Evolutionary conservation across 1,140 invertebrate species (phyloP), one percentile per base, ranked within the genome.

Genomic region (Babylonia areolata): DNA sequence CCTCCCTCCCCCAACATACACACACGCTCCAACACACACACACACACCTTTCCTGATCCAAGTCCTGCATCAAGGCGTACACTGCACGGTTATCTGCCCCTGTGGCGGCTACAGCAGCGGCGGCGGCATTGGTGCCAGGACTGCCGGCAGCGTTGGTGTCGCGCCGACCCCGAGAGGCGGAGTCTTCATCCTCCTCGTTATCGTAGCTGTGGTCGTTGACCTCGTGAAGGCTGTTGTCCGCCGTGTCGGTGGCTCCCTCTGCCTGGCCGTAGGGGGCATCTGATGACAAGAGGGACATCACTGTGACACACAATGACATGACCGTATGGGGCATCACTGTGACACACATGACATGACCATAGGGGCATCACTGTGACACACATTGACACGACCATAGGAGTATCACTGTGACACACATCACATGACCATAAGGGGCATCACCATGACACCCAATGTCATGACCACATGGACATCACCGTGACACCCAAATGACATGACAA

Each of bases 31-130:
- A n/a, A n/a, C n/a, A n/a, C 46, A 51, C 46, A 51, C 46, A 51
- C 9, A 9, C 46, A 9, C 54, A 87, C 89, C 86, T 84, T 46
- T 90, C 89, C 54, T 84, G 69, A 69, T 89, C 85, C 28, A 87
- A 78, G 9, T 90, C 85, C 73, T 88, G 86, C 73, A 88, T 83
- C 37, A 82, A 64, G 39, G 71, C 51, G 58, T 87, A 89, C 9
- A 89, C 58, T 20, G 88, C 82, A 23, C 46, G 42, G 46, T 58
- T 81, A 35, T 81, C 80, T 81, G 80, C 46, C 33, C 80, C 80
- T 35, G 73, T 9, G 23, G 28, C 51, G 20, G 42, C 23, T 17
- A 51, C 17, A 9, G 17, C 46, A 51, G 46, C 46, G 46, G 42
- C 23, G 9, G 17, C 17, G 9, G 17, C 46, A 51, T 9, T 17